Evolutionary conservation across 2,888 invertebrate genomes (phyloP), one percentile per base, ranked within the genome.

Genomic region (Andrena bucephala): DNA sequence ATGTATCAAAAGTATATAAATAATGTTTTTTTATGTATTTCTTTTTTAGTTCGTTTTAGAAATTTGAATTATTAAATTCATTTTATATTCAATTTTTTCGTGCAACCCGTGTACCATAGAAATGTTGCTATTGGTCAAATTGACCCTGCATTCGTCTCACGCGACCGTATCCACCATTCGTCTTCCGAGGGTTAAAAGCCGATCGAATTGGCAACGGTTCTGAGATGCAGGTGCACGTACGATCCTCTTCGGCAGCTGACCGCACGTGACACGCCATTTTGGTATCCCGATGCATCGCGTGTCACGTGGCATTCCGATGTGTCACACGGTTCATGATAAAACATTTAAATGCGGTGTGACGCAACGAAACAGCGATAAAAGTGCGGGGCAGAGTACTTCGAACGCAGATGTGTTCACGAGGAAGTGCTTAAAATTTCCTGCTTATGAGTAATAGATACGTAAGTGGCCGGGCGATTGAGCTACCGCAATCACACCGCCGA

Each of bases 171-270:
- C n/a, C n/a, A n/a, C n/a, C n/a, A n/a, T n/a, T n/a, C n/a, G n/a
- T n/a, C n/a, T n/a, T n/a, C n/a, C n/a, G n/a, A n/a, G n/a, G n/a
- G n/a, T n/a, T n/a, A 20, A 62, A 75, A 71, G 67, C 31, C 48
- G 57, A 63, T 54, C 16, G 36, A 8, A 48, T 48, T 83, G 82
- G 82, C 81, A 68, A 33, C 16, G 42, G 36, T 75, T 67, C 71
- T 62, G 27, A 57, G 33, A 76, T 13, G 7, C 24, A 2, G 4
- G 31, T 59, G 20, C 27, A 29, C 36, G 36, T 4, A 36, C n/a
- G 5, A 57, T 24, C 63, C 66, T 70, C 16, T n/a, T 50, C 27
- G 13, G 10, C 20, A 67, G 13, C 27, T 33, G 20, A 68, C 29
- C 33, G 63, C 75, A 76, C 72, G 76, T 68, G 76, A 83, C 68